These are phyloP conservation scores for Leptosomus discolor DNA, from an alignment of 2,113 vertebrate species.

Conservation along the genomic window DNA sequence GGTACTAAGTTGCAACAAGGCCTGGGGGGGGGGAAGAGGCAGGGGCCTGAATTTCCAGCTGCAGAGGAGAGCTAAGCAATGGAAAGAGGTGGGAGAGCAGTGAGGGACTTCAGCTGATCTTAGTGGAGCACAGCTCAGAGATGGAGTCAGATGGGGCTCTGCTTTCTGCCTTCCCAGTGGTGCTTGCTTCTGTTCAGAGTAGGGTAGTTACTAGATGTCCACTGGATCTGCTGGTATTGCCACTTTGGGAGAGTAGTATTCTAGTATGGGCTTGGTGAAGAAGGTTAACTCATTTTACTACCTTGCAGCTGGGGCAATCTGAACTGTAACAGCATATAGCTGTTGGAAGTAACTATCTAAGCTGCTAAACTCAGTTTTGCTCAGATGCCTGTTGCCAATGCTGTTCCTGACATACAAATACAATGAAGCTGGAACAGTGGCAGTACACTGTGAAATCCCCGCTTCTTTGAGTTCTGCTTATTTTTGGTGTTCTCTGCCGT, in stretches of 20 bases:
- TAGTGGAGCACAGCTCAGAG: not conserved
- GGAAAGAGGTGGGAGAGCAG: not conserved
- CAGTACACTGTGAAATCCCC: not conserved
- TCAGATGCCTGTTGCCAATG: not conserved
- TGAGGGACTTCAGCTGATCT: not conserved
- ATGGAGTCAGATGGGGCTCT: not conserved
- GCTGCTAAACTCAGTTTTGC: not conserved
- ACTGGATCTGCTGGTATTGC: not conserved
- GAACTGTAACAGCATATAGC: not conserved
- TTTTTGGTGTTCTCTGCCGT: not conserved
- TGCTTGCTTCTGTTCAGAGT: not conserved
- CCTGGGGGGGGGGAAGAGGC: not conserved
- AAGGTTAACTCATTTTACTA: not conserved
- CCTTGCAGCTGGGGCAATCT: not conserved
- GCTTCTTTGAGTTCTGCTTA: not conserved
- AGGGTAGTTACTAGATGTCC: not conserved
- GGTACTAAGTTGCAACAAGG: no score
- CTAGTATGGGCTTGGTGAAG: not conserved
- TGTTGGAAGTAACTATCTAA: not conserved
- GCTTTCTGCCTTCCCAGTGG: not conserved
- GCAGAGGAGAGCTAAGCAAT: not conserved
- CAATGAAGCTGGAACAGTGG: not conserved
- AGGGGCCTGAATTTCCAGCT: not conserved
- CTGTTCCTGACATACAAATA: not conserved
- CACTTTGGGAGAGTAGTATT: not conserved